Evolutionary conservation across 2,113 vertebrate species (phyloP).

Genomic region (Equus quagga): DNA sequence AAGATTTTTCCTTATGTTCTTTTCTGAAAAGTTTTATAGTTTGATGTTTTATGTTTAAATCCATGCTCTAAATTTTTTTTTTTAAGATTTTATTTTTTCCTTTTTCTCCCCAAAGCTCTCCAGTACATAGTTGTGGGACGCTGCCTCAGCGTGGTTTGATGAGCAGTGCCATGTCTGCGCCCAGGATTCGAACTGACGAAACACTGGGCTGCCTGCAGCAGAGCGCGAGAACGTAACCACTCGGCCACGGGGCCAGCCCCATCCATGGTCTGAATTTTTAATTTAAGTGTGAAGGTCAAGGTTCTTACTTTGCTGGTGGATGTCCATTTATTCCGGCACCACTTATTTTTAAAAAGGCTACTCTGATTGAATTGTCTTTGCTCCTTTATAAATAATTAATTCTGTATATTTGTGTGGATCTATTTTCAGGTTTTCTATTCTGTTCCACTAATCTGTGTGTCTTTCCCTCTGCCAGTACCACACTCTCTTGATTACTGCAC

Average conservation of each 20-base stretch:
- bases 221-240: too few species aligned
- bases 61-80: background rate
- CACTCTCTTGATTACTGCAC: background rate
- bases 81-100: too few species aligned
- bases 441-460: background rate
- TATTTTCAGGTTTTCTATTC: background rate
- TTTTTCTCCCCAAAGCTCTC: too few species aligned
- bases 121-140: too few species aligned
- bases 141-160: too few species aligned
- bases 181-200: too few species aligned
- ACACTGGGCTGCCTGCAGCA: too few species aligned
- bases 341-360: background rate
- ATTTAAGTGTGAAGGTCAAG: background rate
- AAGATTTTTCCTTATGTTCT: background rate
- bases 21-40: background rate
- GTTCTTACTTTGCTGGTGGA: background rate
- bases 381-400: background rate
- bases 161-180: too few species aligned
- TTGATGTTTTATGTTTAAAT: slow-evolving; percentile 30
- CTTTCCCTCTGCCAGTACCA: background rate
- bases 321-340: background rate
- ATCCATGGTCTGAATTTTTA: background rate
- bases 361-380: background rate
- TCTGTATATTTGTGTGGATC: background rate
- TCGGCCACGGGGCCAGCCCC: too few species aligned